Conservation (phyloP, 2,888 invertebrate species). For the Torymus aiolomorphi region DNA sequence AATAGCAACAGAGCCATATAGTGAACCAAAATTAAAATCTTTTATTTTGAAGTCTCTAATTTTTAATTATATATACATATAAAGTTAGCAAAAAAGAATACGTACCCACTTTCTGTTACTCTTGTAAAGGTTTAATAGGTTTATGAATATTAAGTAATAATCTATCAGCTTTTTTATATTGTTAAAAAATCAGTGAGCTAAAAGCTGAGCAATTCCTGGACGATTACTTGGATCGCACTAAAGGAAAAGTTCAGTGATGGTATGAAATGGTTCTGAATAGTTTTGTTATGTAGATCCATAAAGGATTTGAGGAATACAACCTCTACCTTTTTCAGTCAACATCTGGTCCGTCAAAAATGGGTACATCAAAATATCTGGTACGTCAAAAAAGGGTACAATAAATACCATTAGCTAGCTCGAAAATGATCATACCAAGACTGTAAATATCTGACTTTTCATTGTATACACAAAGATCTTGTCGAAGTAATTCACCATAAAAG, state of each 20-base stretch:
- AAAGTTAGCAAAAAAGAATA: neutral
- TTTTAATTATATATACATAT: neutral
- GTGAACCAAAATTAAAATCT: constrained; percentile 23
- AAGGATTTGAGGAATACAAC: constrained; percentile 85
- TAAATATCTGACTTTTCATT: constrained; percentile 94
- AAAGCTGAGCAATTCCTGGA: constrained; percentile 83
- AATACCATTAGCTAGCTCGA: constrained; percentile 92
- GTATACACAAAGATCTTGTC: constrained; percentile 93
- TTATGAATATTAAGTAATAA: constrained; percentile 82
- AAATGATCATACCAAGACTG: constrained; percentile 91
- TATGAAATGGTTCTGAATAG: constrained; percentile 85
- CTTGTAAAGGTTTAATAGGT: constrained; percentile 82
- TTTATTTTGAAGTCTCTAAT: neutral
- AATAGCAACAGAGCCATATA: no score
- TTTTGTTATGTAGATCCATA: constrained; percentile 84
- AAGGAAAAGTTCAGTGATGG: constrained; percentile 84
- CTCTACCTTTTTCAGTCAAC: constrained; percentile 92
- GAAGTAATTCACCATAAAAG: constrained; percentile 84
- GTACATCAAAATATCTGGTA: constrained; percentile 92
- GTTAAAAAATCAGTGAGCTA: constrained; percentile 88
- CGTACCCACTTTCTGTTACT: constrained; percentile 78
- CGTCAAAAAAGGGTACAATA: constrained; percentile 91
- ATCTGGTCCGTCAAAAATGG: no score
- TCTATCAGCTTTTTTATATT: constrained; percentile 79
- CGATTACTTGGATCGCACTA: constrained; percentile 83